phyloP scores from a whole-genome alignment of 2,113 vertebrate species.

The Phasianus colchicus region DNA sequence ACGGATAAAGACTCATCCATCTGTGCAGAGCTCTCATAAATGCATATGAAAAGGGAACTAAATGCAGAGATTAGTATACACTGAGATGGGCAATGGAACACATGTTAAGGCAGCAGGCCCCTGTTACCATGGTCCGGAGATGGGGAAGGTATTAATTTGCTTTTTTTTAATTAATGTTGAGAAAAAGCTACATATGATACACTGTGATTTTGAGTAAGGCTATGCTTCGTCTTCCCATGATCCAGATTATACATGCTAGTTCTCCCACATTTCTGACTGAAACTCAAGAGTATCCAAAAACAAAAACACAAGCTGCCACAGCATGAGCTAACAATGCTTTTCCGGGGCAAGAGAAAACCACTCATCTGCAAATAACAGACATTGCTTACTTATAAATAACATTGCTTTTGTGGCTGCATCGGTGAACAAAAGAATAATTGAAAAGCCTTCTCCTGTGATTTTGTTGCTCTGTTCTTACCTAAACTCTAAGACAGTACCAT shows the following conservation, averaged over 20 bases:
- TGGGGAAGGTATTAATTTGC: background rate
- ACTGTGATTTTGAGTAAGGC: background rate
- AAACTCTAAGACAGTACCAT: background rate
- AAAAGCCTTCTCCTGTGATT: background rate
- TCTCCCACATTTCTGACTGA: background rate
- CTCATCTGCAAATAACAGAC: background rate
- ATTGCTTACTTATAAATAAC: background rate
- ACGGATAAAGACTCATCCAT: conserved; percentile 8
- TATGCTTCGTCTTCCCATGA: background rate
- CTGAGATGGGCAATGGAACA: background rate
- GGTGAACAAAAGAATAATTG: background rate
- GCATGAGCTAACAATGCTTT: background rate
- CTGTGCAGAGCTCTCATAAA: conserved; percentile 28
- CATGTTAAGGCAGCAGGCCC: background rate
- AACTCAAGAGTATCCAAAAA: background rate
- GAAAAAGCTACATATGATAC: background rate
- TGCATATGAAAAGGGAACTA: background rate
- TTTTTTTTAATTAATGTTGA: background rate
- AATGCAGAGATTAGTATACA: background rate
- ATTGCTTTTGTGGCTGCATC: background rate
- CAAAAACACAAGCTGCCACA: background rate
- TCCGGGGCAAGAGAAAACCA: background rate
- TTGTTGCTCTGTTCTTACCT: background rate
- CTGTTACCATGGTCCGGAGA: background rate
- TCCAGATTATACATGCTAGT: background rate